phyloP scores from a whole-genome alignment of 1,140 invertebrate species.

The Macrobrachium nipponense region DNA sequence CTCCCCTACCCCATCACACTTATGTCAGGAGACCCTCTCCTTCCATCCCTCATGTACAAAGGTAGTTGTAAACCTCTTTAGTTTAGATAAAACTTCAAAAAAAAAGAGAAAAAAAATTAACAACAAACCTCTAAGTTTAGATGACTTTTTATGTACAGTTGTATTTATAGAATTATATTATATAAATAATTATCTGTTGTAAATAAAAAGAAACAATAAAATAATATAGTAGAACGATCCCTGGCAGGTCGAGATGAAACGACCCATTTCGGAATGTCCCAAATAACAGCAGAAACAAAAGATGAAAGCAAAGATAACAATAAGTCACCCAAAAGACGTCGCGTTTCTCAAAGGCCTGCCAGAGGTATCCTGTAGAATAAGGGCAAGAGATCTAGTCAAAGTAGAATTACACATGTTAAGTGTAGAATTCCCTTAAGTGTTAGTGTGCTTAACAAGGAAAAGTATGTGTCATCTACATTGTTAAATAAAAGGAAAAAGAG shows the following conservation, averaged over 20 bases:
- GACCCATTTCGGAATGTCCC: no score
- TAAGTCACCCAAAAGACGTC: background rate
- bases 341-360: background rate
- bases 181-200: background rate
- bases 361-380: slow-evolving; percentile 12
- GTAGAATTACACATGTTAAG: background rate
- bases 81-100: background rate
- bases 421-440: slow-evolving; percentile 25
- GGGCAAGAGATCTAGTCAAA: slow-evolving; percentile 42
- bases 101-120: no score
- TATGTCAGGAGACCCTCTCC: background rate
- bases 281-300: no score
- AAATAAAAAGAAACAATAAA: background rate
- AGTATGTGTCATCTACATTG: slow-evolving; percentile 41
- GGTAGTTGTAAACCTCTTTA: slow-evolving; percentile 4
- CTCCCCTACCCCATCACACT: background rate
- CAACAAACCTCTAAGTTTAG: background rate
- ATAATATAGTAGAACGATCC: no score
- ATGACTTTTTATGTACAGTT: slow-evolving; percentile 23
- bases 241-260: no score
- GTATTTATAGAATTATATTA: slow-evolving; percentile 32
- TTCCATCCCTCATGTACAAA: slow-evolving; percentile 7
- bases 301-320: no score
- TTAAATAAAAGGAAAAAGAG: slow-evolving; percentile 38
- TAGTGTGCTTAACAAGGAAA: slow-evolving; percentile 11